Base-by-base conservation (phyloP, 2,888 invertebrate species). In the Lithodes maja region DNA sequence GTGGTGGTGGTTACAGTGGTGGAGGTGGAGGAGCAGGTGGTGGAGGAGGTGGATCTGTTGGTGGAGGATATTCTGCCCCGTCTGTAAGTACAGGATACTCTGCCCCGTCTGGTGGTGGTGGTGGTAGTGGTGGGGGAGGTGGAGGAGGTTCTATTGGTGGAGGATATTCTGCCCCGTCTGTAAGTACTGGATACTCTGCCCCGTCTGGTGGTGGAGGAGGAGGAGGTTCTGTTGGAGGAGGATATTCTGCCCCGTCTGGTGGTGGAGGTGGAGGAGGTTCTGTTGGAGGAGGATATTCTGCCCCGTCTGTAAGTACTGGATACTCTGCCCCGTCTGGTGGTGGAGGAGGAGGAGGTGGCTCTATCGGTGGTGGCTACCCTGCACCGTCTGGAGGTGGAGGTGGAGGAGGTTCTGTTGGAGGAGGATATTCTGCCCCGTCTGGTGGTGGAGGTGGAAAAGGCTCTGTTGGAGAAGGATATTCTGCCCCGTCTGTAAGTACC, bases 401-500 rank as follows among this genome's bases (percentile, higher is more conserved):
- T 61, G 61, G 61, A 7, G 61, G 61, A 7, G 5, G 12, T 55
- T 33, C 15, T 49, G 61, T 33, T 33, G 33, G 33, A 33, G 33
- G 33, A 33, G 33, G 33, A 33, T 33, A 33, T 33, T 33, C 33
- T 33, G 33, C 33, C 33, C 33, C 33, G 33, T 33, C 33, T 33
- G n/a, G 83, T 53, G 2, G 49, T 53, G 54, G 74, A 54, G 75
- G 74, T 52, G 71, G 74, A 74, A 3, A 52, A 15, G 52, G 85
- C 54, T 71, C 54, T 52, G 74, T 53, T 53, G 74, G 83, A 53
- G 83, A 55, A 84, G 74, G 74, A 12, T 74, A 75, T 17, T 69
- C 54, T 15, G 83, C 83, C n/a, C 17, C 75, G 5, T 75, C 71
- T 69, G 50, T 49, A 12, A 50, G 69, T 69, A 33, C 71, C 33